Conservation (phyloP, 23 tunicate species). For the Oikopleura dioica region DNA sequence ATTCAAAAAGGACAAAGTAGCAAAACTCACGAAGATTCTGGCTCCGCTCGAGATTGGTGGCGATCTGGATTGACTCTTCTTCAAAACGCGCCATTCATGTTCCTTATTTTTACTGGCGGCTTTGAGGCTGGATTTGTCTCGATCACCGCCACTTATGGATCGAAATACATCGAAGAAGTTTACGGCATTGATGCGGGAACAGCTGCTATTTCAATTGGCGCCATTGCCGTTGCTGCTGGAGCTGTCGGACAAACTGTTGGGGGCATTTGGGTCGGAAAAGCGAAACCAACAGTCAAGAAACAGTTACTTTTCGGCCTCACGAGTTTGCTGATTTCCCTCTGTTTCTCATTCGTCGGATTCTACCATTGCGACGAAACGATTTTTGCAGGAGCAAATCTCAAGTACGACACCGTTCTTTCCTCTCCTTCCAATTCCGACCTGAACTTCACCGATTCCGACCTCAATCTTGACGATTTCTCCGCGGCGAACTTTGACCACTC, state of each 20-base stretch:
- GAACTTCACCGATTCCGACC: neutral
- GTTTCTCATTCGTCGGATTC: neutral
- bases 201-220: neutral
- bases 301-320: neutral
- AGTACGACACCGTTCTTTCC: neutral
- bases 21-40: neutral
- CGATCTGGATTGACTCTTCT: neutral
- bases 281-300: conserved; percentile 2
- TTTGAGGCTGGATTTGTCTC: conserved; percentile 8
- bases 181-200: neutral
- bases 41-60: neutral
- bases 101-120: neutral
- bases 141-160: neutral
- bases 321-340: neutral
- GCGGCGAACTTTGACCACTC: neutral
- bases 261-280: conserved; percentile 2
- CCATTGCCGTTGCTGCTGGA: neutral
- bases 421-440: neutral
- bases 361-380: conserved; percentile 6
- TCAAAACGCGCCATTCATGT: neutral
- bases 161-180: conserved; percentile 12
- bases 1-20: neutral
- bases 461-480: neutral
- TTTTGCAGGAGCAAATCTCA: neutral
- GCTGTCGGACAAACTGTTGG: conserved; percentile 1